Base-by-base conservation (phyloP, 2,888 invertebrate genomes). In the Oxycera nigricornis region DNA sequence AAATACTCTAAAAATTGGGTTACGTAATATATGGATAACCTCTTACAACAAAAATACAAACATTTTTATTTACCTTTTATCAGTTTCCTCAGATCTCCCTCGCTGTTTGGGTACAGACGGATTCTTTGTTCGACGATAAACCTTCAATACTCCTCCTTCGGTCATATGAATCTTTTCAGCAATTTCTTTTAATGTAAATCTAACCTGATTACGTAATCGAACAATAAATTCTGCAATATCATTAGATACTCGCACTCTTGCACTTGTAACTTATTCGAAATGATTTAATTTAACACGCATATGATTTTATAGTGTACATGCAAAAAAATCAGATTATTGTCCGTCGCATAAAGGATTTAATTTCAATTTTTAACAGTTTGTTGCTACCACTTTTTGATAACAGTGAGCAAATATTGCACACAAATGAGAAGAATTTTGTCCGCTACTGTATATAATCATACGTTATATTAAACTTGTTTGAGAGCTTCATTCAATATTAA, bases 161-260 rank as follows among this genome's bases (percentile, higher is more conserved):
- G 9, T 50, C n/a, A n/a, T 50, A 4, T 50, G 17, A 50, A 17
- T 17, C n/a, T 50, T 50, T 50, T 6, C 50, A 9, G 50, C 50
- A 50, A 50, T 9, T 50, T 50, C n/a, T 50, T 50, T 50, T n/a
- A 50, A 50, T 50, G n/a, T 50, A 50, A 50, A 17, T 50, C n/a
- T 50, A 50, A 11, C 50, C 50, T 17, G 7, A 50, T 50, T n/a
- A 17, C 9, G n/a, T 17, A 50, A 50, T 50, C 9, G 9, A 35
- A 50, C 17, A 50, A 50, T 50, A 4, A 50, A 50, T 50, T 50
- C 7, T 50, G 50, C 50, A 50, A 35, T 35, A 35, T 17, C n/a
- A 50, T n/a, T 17, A 50, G 50, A n/a, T 50, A 17, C 3, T 6
- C 17, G n/a, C 50, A 50, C 50, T 50, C 50, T 50, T 17, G 17